A percentile compares a stretch with the other conserved stretches of the same genome.
These are phyloP conservation scores for Sinocyclocheilus rhinocerous DNA, from an alignment of 2,113 vertebrate species.

Conservation along the genomic window DNA sequence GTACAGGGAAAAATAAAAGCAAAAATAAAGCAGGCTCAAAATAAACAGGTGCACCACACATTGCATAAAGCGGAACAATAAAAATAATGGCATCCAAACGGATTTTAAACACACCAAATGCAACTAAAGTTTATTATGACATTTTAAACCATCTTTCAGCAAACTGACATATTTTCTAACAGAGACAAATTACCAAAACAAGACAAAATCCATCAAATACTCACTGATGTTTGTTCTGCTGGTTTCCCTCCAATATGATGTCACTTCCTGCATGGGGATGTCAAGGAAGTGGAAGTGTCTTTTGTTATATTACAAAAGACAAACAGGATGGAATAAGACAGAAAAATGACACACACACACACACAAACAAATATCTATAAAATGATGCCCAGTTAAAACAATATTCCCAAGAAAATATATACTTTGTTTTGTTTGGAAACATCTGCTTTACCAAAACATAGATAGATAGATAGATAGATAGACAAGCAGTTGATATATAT, in stretches of 20 bases:
- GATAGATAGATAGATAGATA: no score
- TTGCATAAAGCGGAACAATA: not conserved
- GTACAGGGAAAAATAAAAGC: not conserved
- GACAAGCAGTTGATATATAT: no score
- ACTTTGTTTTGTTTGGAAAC: not conserved
- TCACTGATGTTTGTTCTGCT: not conserved
- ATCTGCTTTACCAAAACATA: not conserved
- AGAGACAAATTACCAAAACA: not conserved
- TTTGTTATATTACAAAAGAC: not conserved
- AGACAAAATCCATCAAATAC: not conserved
- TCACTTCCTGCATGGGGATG: constrained; percentile 1
- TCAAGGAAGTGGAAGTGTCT: not conserved
- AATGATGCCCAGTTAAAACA: no score
- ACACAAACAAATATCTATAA: no score
- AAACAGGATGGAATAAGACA: not conserved
- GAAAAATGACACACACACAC: no score
- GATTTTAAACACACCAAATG: not conserved
- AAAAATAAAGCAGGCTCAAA: not conserved
- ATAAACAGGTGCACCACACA: not conserved
- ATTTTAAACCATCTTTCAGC: not conserved
- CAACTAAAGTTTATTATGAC: no score
- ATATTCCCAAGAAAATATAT: not conserved
- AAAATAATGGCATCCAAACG: not conserved
- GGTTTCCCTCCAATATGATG: not conserved
- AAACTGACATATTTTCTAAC: not conserved